These are phyloP conservation scores for Drosophila pseudotakahashii DNA, from an alignment of 2,888 invertebrate genomes.

Conservation along the genomic window DNA sequence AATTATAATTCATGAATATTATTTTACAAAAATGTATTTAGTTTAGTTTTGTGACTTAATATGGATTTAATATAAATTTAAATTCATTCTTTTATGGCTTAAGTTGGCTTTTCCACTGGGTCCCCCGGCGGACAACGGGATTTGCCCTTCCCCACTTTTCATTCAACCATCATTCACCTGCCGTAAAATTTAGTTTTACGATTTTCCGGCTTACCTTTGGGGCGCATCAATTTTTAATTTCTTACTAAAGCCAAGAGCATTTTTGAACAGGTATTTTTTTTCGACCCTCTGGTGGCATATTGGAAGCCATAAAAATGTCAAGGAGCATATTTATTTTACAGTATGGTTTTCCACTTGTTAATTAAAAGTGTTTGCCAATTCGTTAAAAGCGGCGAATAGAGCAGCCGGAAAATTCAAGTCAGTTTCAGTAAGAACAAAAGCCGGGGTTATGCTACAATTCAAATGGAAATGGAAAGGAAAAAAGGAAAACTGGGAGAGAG, in stretches of 20 bases:
- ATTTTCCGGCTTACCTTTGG: constrained; percentile 23
- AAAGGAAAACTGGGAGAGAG: constrained; percentile 10
- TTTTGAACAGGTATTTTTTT: constrained; percentile 26
- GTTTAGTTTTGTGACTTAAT: constrained; percentile 6
- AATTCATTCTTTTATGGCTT: constrained; percentile 34
- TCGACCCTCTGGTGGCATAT: constrained; percentile 16
- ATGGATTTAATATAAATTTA: constrained; percentile 36
- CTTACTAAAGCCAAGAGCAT: constrained; percentile 28
- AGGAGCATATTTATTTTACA: constrained; percentile 29
- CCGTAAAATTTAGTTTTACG: constrained; percentile 42
- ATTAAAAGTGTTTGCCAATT: constrained; percentile 45
- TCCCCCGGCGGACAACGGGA: constrained; percentile 5
- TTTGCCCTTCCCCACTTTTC: neutral
- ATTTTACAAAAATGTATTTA: constrained; percentile 10
- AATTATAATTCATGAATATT: constrained; percentile 4
- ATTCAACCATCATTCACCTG: constrained; percentile 25
- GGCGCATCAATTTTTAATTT: constrained; percentile 40
- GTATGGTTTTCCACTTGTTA: constrained; percentile 30
- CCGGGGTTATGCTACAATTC: constrained; percentile 29
- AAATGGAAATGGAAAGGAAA: constrained; percentile 47
- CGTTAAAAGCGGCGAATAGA: constrained; percentile 17
- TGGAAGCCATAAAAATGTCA: constrained; percentile 47
- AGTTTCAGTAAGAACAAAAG: constrained; percentile 6
- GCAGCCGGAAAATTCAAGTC: neutral
- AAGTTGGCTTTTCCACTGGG: neutral